phyloP scores from a whole-genome alignment of 1,140 invertebrate genomes.

The Brachionus koreanus region DNA sequence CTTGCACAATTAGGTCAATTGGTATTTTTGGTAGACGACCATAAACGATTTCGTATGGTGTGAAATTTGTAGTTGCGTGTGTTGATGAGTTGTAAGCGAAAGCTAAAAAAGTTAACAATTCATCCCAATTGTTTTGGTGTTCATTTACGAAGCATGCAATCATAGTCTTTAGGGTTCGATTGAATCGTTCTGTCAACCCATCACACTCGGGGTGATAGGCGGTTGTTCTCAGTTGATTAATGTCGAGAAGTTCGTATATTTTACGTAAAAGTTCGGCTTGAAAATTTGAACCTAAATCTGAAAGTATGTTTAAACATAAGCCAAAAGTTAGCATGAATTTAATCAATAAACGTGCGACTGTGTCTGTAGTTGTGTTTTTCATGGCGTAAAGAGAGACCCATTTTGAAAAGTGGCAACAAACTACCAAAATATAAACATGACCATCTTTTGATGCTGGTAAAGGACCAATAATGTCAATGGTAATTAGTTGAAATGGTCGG shows the following conservation, averaged over 20 bases:
- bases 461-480: not conserved
- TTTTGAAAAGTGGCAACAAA: conserved; percentile 15
- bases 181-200: conserved; percentile 47
- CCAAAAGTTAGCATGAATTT: no score
- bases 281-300: not conserved
- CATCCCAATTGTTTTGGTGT: not conserved
- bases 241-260: conserved; percentile 37
- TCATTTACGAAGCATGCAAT: not conserved
- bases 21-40: no score
- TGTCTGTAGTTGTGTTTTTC: not conserved
- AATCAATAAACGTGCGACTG: no score
- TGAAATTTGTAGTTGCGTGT: not conserved
- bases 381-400: not conserved
- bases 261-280: not conserved
- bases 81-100: not conserved
- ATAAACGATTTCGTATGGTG: conserved; percentile 21
- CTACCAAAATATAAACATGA: not conserved
- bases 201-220: conserved; percentile 49
- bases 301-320: no score
- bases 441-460: not conserved
- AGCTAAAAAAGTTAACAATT: not conserved
- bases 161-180: conserved; percentile 46
- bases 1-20: no score
- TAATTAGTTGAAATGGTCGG: not conserved
- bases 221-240: conserved; percentile 44